Percentiles rank a stretch among this genome's conserved stretches.
Evolutionary conservation across 2,797 vertebrate species (phyloP).

Genomic region (Eulemur coronatus): DNA sequence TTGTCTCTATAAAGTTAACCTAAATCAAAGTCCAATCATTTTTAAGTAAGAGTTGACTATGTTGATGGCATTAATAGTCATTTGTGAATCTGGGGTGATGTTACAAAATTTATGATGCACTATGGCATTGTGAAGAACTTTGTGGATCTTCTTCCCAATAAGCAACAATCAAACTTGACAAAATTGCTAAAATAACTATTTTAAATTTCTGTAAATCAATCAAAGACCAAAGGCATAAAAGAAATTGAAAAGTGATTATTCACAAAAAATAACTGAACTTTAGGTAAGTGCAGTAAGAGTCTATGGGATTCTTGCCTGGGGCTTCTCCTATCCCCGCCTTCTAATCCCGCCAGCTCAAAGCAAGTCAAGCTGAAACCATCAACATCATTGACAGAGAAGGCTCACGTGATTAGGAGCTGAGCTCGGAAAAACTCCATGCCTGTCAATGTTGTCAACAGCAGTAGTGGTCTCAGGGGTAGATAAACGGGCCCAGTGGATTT

Average conservation of each 20-base stretch:
- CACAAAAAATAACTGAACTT: background rate
- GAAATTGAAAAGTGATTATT: background rate
- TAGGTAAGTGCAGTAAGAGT: background rate
- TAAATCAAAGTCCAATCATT: conserved; percentile 16
- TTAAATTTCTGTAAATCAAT: background rate
- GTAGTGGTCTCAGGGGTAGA: background rate
- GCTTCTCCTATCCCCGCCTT: background rate
- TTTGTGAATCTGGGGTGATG: background rate
- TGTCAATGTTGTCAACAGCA: too few relatives aligned
- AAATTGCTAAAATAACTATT: background rate
- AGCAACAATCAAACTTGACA: background rate
- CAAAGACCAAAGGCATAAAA: background rate
- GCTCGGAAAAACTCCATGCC: background rate
- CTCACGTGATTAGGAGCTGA: background rate
- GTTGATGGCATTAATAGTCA: background rate
- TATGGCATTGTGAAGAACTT: background rate
- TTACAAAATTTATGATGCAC: background rate
- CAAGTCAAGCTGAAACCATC: background rate
- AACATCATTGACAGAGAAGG: background rate
- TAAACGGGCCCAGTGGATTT: background rate
- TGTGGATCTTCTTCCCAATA: background rate
- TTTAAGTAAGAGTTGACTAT: background rate
- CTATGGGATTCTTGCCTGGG: background rate
- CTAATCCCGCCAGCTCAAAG: background rate
- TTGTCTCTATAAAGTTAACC: background rate